phyloP scores from a whole-genome alignment of 2,888 invertebrate genomes.

The Perizoma affinitatum region DNA sequence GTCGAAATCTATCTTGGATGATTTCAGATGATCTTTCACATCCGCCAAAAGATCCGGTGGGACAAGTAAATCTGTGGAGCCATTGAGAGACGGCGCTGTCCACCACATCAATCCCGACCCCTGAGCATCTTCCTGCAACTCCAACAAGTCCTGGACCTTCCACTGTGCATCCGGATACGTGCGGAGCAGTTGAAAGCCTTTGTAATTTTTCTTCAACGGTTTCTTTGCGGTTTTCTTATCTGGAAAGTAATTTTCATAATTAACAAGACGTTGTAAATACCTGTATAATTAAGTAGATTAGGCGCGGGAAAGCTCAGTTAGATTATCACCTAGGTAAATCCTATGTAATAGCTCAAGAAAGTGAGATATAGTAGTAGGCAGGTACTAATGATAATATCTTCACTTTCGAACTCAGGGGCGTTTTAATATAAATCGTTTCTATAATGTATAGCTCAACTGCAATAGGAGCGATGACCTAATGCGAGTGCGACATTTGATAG shows the following conservation, averaged over 20 bases:
- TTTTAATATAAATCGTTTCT: conserved; percentile 33
- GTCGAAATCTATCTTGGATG: conserved; percentile 85
- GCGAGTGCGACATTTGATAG: conserved; percentile 1
- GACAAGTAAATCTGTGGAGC: conserved; percentile 88
- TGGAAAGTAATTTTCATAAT: conserved; percentile 38
- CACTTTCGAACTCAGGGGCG: conserved; percentile 40
- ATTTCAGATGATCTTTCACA: conserved; percentile 84
- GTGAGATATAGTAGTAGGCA: conserved; percentile 38
- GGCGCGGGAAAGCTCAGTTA: conserved; percentile 28
- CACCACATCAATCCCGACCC: conserved; percentile 81
- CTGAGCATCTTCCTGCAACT: conserved; percentile 76
- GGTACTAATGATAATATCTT: conserved; percentile 38
- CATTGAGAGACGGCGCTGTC: conserved; percentile 74
- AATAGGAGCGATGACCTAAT: conserved; percentile 30
- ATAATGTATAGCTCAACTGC: conserved; percentile 24
- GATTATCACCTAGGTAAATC: conserved; percentile 24
- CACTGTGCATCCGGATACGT: conserved; percentile 69
- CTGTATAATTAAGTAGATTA: conserved; percentile 30
- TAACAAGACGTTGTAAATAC: conserved; percentile 28
- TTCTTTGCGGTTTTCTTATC: conserved; percentile 69
- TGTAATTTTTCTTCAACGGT: conserved; percentile 76
- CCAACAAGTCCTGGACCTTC: conserved; percentile 75
- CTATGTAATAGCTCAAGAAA: conserved; percentile 46
- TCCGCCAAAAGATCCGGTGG: conserved; percentile 86
- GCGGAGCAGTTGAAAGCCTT: conserved; percentile 81